Percentiles rank a stretch among this genome's conserved stretches.
Evolutionary conservation across 2,797 vertebrate species (phyloP).

Genomic region (Molossus molossus): DNA sequence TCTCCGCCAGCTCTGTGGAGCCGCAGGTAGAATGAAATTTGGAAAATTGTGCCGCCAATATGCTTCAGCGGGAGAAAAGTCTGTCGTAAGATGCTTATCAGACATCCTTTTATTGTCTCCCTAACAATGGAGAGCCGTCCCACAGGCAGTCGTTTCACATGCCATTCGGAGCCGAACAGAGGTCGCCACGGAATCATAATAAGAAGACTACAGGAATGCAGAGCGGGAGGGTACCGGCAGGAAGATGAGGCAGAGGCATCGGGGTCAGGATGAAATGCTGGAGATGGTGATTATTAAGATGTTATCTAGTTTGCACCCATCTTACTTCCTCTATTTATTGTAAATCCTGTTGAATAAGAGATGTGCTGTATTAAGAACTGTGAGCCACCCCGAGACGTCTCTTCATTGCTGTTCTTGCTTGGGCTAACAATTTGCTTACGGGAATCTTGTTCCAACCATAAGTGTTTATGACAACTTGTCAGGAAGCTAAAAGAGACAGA

Average conservation of each 20-base stretch:
- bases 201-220: conserved; percentile 50
- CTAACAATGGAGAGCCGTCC: conserved; percentile 79
- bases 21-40: conserved; percentile 84
- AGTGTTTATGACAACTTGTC: neutral
- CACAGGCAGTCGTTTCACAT: conserved; percentile 64
- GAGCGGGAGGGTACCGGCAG: neutral
- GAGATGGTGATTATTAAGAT: neutral
- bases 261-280: neutral
- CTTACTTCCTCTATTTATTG: neutral
- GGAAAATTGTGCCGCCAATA: conserved; percentile 76
- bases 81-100: conserved; percentile 84
- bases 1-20: conserved; percentile 50
- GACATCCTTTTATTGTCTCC: conserved; percentile 85
- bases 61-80: conserved; percentile 78
- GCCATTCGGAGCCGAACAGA: conserved; percentile 72
- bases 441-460: neutral
- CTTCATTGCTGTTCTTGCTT: neutral
- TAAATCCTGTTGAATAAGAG: neutral
- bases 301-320: neutral
- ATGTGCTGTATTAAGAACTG: neutral
- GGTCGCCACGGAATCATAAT: neutral
- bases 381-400: neutral
- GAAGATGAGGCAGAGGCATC: neutral
- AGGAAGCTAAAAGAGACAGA: neutral
- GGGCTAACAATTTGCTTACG: neutral